phyloP scores from a whole-genome alignment of 2,888 invertebrate genomes.

The Andrena flavipes region DNA sequence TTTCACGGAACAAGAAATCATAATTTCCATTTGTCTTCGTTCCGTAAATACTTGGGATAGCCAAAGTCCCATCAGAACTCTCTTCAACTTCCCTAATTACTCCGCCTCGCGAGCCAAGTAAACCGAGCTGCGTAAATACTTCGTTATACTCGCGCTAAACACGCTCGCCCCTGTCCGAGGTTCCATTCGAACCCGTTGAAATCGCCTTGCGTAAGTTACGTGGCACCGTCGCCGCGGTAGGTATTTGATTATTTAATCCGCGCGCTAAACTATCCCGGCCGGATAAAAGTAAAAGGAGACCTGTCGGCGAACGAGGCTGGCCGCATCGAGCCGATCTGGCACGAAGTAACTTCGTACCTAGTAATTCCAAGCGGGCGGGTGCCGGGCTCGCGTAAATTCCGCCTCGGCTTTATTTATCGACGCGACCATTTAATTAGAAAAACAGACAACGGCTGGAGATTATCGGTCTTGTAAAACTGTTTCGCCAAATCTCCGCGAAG shows the following conservation, averaged over 20 bases:
- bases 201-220: constrained; percentile 14
- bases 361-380: constrained; percentile 38
- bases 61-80: constrained; percentile 61
- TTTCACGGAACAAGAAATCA: constrained; percentile 59
- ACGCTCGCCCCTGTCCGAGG: constrained; percentile 24
- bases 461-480: constrained; percentile 33
- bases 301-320: background rate
- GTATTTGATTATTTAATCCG: constrained; percentile 31
- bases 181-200: background rate
- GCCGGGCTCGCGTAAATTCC: constrained; percentile 43
- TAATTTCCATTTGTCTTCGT: constrained; percentile 67
- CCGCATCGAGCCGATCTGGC: constrained; percentile 29
- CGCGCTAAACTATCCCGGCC: background rate
- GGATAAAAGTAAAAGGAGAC: constrained; percentile 26
- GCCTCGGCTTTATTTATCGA: constrained; percentile 48
- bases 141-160: constrained; percentile 54
- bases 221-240: background rate
- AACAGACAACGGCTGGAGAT: constrained; percentile 28
- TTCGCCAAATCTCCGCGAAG: constrained; percentile 14
- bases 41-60: constrained; percentile 62
- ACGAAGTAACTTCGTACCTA: constrained; percentile 37
- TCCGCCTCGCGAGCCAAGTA: constrained; percentile 59
- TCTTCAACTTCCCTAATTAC: constrained; percentile 65
- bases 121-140: constrained; percentile 62
- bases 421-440: constrained; percentile 50